Conservation (phyloP, 2,888 invertebrate species). For the Oxystoma pomonae region DNA sequence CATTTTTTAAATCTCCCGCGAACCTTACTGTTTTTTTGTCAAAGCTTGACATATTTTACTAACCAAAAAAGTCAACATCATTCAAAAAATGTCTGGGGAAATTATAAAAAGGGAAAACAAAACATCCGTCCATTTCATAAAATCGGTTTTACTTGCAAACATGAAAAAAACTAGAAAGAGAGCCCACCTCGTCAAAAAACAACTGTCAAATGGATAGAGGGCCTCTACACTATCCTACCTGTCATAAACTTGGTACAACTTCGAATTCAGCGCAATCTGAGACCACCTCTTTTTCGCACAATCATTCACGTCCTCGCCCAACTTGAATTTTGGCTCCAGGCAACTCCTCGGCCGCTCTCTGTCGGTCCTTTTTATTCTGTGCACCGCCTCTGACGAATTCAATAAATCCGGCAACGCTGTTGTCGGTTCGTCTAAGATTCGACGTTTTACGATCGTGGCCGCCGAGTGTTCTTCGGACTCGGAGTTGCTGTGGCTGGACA, state of each 20-base stretch:
- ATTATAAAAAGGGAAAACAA: no score
- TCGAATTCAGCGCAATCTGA: constrained; percentile 64
- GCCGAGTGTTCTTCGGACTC: constrained; percentile 44
- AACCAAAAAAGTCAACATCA: no score
- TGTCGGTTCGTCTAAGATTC: constrained; percentile 38
- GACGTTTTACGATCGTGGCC: constrained; percentile 52
- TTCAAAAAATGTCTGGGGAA: no score
- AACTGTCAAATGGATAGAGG: no score
- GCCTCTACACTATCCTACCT: no score
- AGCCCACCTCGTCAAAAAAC: no score
- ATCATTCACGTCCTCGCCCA: constrained; percentile 46
- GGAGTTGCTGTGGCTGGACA: constrained; percentile 48
- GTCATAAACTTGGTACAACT: constrained; percentile 69
- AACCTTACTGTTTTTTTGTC: no score
- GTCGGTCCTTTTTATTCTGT: constrained; percentile 28
- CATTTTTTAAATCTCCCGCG: no score
- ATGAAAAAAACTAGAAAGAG: no score
- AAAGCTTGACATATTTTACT: no score
- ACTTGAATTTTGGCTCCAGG: constrained; percentile 53
- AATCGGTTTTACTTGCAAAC: no score
- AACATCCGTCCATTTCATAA: no score
- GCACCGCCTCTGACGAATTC: constrained; percentile 52
- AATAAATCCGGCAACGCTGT: constrained; percentile 56
- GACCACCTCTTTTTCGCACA: constrained; percentile 62
- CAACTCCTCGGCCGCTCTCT: constrained; percentile 66